A percentile compares a stretch with the other conserved stretches of the same genome.
phyloP scores from a whole-genome alignment of 2,888 invertebrate species.

The Geotrupes spiniger region DNA sequence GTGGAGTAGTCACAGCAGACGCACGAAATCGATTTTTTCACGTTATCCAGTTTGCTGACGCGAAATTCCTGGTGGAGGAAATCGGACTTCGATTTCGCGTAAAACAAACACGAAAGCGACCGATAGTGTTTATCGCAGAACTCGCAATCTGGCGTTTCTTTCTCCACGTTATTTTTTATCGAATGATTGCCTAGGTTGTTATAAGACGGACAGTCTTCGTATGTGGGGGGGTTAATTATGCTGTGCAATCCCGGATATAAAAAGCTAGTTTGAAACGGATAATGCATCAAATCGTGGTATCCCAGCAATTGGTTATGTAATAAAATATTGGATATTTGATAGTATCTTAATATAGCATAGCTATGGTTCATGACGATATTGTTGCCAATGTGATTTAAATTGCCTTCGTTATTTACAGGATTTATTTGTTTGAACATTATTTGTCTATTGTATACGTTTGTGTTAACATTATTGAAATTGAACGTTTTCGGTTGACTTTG shows the following conservation, averaged over 20 bases:
- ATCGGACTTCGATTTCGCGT: conserved; percentile 46
- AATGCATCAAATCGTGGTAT: conserved; percentile 41
- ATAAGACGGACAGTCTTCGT: conserved; percentile 27
- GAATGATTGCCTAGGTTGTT: background rate
- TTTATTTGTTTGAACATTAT: too few species aligned
- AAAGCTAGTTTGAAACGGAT: conserved; percentile 49
- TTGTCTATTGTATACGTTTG: too few species aligned
- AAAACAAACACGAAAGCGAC: conserved; percentile 58
- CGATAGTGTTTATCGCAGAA: conserved; percentile 59
- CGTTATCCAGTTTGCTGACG: conserved; percentile 48
- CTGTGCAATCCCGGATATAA: conserved; percentile 61
- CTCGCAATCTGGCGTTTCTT: conserved; percentile 49
- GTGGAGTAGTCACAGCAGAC: conserved; percentile 61
- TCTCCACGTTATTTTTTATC: conserved; percentile 5
- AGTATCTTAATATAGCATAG: conserved; percentile 35
- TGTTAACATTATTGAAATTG: conserved; percentile 1
- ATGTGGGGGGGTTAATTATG: conserved; percentile 53
- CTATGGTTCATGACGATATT: conserved; percentile 24
- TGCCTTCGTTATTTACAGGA: too few species aligned
- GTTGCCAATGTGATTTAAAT: conserved; percentile 2
- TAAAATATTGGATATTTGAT: conserved; percentile 34
- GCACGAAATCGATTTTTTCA: conserved; percentile 55
- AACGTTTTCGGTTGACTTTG: background rate
- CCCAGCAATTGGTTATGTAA: conserved; percentile 39
- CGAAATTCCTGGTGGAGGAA: conserved; percentile 41